These are phyloP conservation scores for Meteorus sp. DNA, from an alignment of 1,140 invertebrate genomes.

Conservation along the genomic window DNA sequence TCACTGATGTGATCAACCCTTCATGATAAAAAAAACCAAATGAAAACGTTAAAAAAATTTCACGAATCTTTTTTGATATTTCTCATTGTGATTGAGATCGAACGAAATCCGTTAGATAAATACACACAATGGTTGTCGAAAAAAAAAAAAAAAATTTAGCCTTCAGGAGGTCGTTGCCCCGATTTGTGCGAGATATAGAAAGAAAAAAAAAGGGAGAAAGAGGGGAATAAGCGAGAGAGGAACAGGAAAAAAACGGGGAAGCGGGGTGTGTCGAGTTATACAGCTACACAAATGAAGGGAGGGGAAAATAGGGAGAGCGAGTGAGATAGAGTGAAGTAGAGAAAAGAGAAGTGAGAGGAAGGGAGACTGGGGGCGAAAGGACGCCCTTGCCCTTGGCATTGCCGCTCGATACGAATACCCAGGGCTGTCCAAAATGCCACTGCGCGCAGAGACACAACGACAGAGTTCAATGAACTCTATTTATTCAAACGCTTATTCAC, in stretches of 20 bases:
- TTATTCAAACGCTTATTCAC: not conserved
- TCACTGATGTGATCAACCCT: no score
- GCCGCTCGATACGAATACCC: constrained; percentile 59
- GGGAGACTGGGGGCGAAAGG: constrained; percentile 39
- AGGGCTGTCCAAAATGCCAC: constrained; percentile 55
- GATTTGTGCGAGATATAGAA: constrained; percentile 22
- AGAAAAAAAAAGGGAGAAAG: not conserved
- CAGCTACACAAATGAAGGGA: constrained; percentile 38
- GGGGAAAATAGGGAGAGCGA: constrained; percentile 47
- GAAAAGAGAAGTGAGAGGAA: constrained; percentile 22
- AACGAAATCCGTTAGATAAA: no score
- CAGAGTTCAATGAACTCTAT: not conserved
- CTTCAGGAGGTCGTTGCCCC: constrained; percentile 24
- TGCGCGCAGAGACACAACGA: not conserved
- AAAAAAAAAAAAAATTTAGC: not conserved
- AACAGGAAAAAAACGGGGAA: constrained; percentile 11
- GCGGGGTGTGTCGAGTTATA: constrained; percentile 17
- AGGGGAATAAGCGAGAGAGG: constrained; percentile 9
- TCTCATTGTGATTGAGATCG: no score
- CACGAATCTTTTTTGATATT: no score
- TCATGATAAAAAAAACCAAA: no score
- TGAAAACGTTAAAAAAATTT: no score
- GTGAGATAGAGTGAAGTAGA: constrained; percentile 34
- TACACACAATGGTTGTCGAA: not conserved
- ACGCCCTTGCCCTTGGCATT: constrained; percentile 62